Conservation (phyloP, 92 coral and sea anemone genomes). For the Metridium senile region DNA sequence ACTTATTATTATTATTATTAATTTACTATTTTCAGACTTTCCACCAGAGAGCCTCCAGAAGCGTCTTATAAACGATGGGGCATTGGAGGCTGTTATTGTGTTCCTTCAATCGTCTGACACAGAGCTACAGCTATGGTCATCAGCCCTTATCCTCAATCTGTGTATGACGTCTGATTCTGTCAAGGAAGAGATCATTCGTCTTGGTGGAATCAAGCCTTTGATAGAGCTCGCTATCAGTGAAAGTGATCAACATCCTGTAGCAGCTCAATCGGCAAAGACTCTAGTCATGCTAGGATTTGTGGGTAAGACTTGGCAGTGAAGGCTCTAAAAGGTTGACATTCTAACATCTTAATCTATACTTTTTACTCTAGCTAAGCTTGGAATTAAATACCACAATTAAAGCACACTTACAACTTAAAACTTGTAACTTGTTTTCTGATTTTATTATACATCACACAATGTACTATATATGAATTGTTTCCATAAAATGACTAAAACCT, state of each 20-base stretch:
- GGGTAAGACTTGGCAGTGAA: too few species aligned
- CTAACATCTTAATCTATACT: not conserved
- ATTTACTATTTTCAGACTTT: too few species aligned
- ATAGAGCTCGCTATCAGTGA: slow-evolving; percentile 95
- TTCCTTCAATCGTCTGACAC: slow-evolving; percentile 77
- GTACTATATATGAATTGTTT: too few species aligned
- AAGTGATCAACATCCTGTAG: slow-evolving; percentile 82
- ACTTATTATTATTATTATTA: too few species aligned
- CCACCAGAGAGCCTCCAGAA: slow-evolving; percentile 70
- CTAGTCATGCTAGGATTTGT: slow-evolving; percentile 96
- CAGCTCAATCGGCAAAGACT: slow-evolving; percentile 93
- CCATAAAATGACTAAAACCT: too few species aligned
- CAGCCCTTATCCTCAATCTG: slow-evolving; percentile 91
- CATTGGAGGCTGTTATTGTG: slow-evolving; percentile 75
- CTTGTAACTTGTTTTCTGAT: too few species aligned
- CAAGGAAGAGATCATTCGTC: slow-evolving; percentile 80
- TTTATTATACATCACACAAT: too few species aligned
- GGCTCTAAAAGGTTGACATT: too few species aligned
- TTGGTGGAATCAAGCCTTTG: slow-evolving; percentile 88
- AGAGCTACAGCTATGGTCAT: slow-evolving; percentile 93
- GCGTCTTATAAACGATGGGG: slow-evolving; percentile 79
- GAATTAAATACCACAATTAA: too few species aligned
- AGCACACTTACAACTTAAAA: too few species aligned
- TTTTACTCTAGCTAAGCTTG: too few species aligned
- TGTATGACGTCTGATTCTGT: slow-evolving; percentile 89